Evolutionary conservation across 2,113 vertebrate genomes (phyloP), one percentile per base, ranked within the genome.

Genomic region (Nansenia antarctica): DNA sequence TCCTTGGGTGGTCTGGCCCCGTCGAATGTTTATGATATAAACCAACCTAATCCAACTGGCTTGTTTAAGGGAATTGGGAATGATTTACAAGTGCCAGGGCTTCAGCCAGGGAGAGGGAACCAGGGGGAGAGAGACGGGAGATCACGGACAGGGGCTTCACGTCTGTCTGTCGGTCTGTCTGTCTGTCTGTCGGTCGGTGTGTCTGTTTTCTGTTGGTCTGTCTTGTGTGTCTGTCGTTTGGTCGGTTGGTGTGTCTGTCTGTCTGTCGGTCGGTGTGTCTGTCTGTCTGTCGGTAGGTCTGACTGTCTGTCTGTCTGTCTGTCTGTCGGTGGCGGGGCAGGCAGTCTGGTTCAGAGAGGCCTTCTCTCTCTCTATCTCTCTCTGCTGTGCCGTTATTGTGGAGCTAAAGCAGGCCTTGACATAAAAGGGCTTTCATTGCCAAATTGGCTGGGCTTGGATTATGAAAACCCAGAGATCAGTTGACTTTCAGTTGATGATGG

Each of bases 1-100:
- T 88, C 80, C 66, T 85, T 91, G 91, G 92, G 92, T 93, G 92
- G 92, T 93, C 92, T 76, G 88, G 54, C 87, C n/a, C n/a, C 85
- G 84, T 85, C 86, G 85, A 90, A 91, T 93, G 92, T 93, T 93
- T 93, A 92, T 93, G 91, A 91, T 92, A 88, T 90, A 89, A 91
- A 89, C 89, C 88, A 84, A 92, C 87, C 88, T 92, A 92, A 93
- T 93, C 92, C 90, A 90, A 92, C 90, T 91, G 90, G 92, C 91
- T 91, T 92, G 90, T 92, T 93, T 88, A 90, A 89, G 86, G 84
- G 92, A 92, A 90, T 87, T 88, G 89, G 91, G 89, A 92, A 92
- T 93, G 90, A 93, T 93, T 93, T 92, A 92, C 89, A 91, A 88
- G 92, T 89, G 77, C 88, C 82, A n/a, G n/a, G n/a, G 87, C 65